phyloP scores from a whole-genome alignment of 2,113 vertebrate species.

The Ibidorhyncha struthersii region DNA sequence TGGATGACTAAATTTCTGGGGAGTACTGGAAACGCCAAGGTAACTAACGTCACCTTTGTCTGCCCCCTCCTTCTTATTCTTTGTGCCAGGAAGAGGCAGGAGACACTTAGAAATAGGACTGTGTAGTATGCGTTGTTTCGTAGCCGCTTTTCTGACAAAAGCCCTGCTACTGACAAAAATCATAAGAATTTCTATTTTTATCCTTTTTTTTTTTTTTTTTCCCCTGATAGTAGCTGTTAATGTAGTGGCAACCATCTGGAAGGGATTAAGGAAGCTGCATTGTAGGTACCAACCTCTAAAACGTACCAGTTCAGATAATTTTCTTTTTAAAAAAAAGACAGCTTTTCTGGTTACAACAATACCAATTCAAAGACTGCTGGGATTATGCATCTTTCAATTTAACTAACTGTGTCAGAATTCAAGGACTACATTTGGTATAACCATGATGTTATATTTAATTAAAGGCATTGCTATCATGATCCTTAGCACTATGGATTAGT shows the following conservation, averaged over 20 bases:
- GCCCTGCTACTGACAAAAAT: background rate
- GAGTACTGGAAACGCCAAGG: background rate
- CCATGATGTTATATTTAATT: conserved; percentile 41
- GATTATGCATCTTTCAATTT: conserved; percentile 20
- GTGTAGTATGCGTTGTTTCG: fast-evolving
- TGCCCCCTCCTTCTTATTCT: background rate
- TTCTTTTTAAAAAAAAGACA: background rate
- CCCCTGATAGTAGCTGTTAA: background rate
- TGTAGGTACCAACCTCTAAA: background rate
- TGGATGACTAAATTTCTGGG: background rate
- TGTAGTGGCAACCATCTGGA: background rate
- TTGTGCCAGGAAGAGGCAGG: background rate
- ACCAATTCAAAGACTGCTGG: background rate
- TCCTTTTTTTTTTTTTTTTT: background rate
- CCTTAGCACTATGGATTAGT: conserved; percentile 7
- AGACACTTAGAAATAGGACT: background rate
- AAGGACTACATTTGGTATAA: background rate
- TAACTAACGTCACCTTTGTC: background rate
- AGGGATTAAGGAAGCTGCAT: background rate
- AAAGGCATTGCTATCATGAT: conserved; percentile 25
- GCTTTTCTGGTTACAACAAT: background rate
- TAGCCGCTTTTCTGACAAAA: background rate
- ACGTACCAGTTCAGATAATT: background rate
- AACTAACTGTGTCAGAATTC: conserved; percentile 15
- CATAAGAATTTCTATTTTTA: background rate